Conservation (phyloP, 2,797 vertebrate genomes). For the Halcyon leucocephala region DNA sequence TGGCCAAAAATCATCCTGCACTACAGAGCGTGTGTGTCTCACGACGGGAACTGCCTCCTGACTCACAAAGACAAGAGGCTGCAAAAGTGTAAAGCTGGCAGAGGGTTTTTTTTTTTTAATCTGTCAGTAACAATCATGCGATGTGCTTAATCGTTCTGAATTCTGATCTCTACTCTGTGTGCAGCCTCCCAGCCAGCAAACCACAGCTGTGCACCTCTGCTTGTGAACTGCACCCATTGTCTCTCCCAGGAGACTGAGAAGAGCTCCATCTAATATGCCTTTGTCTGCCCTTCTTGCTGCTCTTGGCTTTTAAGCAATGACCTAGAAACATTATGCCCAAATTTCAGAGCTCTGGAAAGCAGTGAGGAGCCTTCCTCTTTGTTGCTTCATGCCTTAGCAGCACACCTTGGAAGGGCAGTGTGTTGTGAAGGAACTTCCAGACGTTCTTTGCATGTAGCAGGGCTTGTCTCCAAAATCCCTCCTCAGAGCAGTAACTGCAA, state of each 20-base stretch:
- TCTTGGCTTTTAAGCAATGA: conserved; percentile 22
- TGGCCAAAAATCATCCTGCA: conserved; percentile 70
- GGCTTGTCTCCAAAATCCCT: not conserved
- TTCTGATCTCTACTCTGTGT: not conserved
- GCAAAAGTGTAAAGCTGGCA: conserved; percentile 17
- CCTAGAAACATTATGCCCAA: not conserved
- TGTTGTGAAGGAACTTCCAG: not conserved
- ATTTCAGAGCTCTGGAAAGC: not conserved
- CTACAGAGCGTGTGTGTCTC: conserved; percentile 26
- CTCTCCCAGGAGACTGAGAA: conserved; percentile 33
- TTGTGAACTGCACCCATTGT: conserved; percentile 43
- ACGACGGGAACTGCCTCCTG: conserved; percentile 56
- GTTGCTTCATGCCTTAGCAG: not conserved
- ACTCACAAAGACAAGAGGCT: conserved; percentile 39
- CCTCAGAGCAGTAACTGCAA: not conserved
- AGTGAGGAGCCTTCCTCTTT: not conserved
- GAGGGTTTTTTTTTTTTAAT: not conserved
- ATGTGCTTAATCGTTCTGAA: conserved; percentile 7
- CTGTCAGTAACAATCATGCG: not conserved
- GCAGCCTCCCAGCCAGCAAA: not conserved
- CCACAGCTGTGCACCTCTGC: conserved; percentile 36
- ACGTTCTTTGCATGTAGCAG: not conserved
- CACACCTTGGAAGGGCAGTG: not conserved
- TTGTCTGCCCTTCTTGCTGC: conserved; percentile 14
- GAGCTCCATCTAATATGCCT: conserved; percentile 29